Evolutionary conservation across 2,113 vertebrate species (phyloP).

Genomic region (Delphinus delphis): DNA sequence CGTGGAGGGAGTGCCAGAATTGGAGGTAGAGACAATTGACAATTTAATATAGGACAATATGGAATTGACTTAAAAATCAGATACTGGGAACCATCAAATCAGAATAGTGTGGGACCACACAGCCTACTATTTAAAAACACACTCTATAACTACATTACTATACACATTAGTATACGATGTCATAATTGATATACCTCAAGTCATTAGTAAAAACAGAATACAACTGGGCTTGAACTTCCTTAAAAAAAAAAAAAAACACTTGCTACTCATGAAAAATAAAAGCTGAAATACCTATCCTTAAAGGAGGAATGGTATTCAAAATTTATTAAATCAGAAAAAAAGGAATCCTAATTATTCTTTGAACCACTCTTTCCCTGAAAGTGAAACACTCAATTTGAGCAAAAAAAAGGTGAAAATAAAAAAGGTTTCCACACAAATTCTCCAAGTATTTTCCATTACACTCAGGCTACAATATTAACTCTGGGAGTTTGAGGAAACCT

Average conservation of each 20-base stretch:
- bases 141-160: background rate
- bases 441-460: constrained; percentile 7
- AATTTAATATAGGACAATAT: background rate
- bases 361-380: constrained; percentile 10
- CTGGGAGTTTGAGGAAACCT: background rate
- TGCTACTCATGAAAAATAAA: background rate
- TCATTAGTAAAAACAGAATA: background rate
- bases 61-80: background rate
- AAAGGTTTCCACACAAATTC: background rate
- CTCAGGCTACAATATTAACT: background rate
- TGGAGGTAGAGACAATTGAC: background rate
- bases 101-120: background rate
- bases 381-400: background rate
- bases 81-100: background rate
- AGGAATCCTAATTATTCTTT: constrained; percentile 14
- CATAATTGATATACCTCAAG: background rate
- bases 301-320: background rate
- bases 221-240: background rate
- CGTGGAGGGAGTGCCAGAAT: background rate
- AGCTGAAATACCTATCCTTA: constrained; percentile 26
- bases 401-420: background rate
- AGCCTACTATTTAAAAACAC: background rate
- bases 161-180: background rate
- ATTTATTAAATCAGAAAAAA: background rate
- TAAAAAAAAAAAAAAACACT: background rate